These are phyloP conservation scores for Drosophila infuscata DNA, from an alignment of 2,888 invertebrate species.

Conservation along the genomic window DNA sequence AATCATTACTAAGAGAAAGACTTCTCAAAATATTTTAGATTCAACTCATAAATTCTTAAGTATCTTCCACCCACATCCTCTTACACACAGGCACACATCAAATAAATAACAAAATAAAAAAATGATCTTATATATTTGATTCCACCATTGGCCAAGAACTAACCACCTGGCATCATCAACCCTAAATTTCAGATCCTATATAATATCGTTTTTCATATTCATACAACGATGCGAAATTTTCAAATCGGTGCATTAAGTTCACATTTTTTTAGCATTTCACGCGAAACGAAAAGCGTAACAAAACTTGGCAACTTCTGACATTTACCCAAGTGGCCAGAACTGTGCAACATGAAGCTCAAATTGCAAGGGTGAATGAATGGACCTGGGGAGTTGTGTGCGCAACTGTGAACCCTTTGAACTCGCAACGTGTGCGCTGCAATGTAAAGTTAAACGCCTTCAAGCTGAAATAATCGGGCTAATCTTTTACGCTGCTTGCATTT, in stretches of 20 bases:
- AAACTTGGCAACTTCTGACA: slow-evolving; percentile 24
- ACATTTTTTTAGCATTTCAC: slow-evolving; percentile 38
- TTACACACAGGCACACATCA: neutral
- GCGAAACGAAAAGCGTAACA: slow-evolving; percentile 42
- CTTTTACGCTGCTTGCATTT: slow-evolving; percentile 84
- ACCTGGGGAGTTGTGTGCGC: neutral
- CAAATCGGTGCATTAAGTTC: slow-evolving; percentile 59
- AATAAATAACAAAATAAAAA: neutral
- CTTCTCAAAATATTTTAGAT: neutral
- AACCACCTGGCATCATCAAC: neutral
- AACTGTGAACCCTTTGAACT: slow-evolving; percentile 76
- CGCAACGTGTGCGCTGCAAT: slow-evolving; percentile 52
- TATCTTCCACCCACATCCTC: neutral
- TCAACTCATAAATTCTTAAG: too few species aligned
- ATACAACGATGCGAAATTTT: slow-evolving; percentile 73
- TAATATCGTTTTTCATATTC: slow-evolving; percentile 62
- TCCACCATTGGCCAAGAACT: neutral
- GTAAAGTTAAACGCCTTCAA: slow-evolving; percentile 64
- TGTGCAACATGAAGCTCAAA: slow-evolving; percentile 46
- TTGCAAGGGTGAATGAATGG: slow-evolving; percentile 27
- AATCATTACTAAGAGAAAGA: neutral
- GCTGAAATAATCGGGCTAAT: slow-evolving; percentile 78
- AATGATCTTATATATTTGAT: slow-evolving; percentile 7
- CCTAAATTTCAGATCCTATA: neutral
- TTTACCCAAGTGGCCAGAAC: slow-evolving; percentile 31